Evolutionary conservation across 1,140 invertebrate genomes (phyloP).

Genomic region (Drosophila varians): DNA sequence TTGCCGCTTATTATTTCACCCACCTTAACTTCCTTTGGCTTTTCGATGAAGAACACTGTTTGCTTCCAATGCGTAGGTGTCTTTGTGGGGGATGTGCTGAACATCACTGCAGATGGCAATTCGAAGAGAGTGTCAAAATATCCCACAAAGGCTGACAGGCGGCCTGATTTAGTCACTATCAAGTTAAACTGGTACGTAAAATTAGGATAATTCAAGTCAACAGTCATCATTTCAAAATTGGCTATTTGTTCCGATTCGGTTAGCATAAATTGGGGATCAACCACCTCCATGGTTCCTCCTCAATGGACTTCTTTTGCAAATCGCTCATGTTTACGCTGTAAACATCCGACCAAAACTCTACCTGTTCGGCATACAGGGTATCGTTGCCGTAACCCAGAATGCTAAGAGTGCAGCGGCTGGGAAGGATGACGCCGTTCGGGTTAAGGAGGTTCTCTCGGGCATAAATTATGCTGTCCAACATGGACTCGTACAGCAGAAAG

Average conservation of each 20-base stretch:
- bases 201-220: constrained; percentile 91
- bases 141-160: constrained; percentile 94
- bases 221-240: constrained; percentile 92
- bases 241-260: constrained; percentile 89
- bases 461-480: constrained; percentile 96
- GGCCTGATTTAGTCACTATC: constrained; percentile 88
- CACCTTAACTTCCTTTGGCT: constrained; percentile 89
- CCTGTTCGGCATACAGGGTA: constrained; percentile 89
- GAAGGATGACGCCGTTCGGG: constrained; percentile 89
- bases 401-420: constrained; percentile 95
- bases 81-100: constrained; percentile 90
- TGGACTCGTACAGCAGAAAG: constrained; percentile 98
- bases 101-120: constrained; percentile 86
- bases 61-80: constrained; percentile 98
- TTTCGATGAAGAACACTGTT: constrained; percentile 93
- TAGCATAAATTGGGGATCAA: constrained; percentile 90
- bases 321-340: constrained; percentile 99
- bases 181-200: constrained; percentile 92
- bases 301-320: constrained; percentile 94
- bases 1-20: constrained; percentile 89
- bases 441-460: constrained; percentile 95
- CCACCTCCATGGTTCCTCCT: constrained; percentile 95
- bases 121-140: constrained; percentile 97
- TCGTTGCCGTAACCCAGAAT: constrained; percentile 95
- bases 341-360: constrained; percentile 97